phyloP scores from a whole-genome alignment of 1,140 invertebrate species.

The Pogonomyrmex californicus region DNA sequence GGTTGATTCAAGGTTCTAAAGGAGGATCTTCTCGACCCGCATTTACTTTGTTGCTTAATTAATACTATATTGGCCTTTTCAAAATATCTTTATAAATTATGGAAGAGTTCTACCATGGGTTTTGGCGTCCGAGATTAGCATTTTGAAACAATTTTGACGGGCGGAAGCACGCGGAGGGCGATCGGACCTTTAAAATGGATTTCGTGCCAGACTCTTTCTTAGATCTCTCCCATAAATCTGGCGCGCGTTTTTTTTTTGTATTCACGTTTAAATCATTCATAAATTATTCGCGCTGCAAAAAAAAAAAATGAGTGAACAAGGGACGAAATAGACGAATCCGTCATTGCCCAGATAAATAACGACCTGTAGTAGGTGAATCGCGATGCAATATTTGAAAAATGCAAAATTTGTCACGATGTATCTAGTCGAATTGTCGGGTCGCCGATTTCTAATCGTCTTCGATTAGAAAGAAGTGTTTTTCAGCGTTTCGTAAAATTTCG shows the following conservation, averaged over 20 bases:
- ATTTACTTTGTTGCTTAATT: not conserved
- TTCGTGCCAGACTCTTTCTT: not conserved
- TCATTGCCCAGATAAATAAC: not conserved
- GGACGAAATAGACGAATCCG: not conserved
- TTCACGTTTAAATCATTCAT: not conserved
- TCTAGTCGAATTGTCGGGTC: not conserved
- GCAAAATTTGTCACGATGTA: constrained; percentile 13
- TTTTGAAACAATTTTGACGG: not conserved
- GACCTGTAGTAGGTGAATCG: not conserved
- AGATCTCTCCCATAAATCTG: constrained; percentile 21
- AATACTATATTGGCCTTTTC: not conserved
- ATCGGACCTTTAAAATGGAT: not conserved
- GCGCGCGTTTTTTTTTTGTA: not conserved
- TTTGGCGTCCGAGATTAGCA: constrained; percentile 22
- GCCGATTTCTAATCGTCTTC: not conserved
- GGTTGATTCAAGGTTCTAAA: not conserved
- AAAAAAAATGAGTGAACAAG: not conserved
- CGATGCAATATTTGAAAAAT: not conserved
- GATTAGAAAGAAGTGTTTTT: too few species aligned
- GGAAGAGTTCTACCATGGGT: not conserved
- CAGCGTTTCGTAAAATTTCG: not conserved
- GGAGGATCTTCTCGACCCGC: not conserved
- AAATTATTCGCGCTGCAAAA: constrained; percentile 4
- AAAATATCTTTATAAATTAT: not conserved
- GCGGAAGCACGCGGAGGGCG: not conserved